Percentiles rank a stretch among this genome's conserved stretches.
phyloP scores from a whole-genome alignment of 1,140 invertebrate species.

The Arion vulgaris region DNA sequence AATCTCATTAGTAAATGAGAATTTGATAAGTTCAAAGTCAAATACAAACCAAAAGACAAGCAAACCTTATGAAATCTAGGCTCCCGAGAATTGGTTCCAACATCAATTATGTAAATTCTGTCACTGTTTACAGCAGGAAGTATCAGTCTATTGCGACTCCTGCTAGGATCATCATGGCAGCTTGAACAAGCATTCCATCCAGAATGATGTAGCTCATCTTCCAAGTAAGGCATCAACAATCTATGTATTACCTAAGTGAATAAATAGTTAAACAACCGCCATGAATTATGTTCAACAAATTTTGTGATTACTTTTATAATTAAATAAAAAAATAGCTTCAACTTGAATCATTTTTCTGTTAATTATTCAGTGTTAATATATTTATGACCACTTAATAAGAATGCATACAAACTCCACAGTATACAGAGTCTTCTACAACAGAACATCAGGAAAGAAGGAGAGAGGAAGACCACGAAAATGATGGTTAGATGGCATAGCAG shows the following conservation, averaged over 20 bases:
- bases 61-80: slow-evolving; percentile 79
- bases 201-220: slow-evolving; percentile 94
- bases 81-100: slow-evolving; percentile 79
- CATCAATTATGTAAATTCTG: slow-evolving; percentile 90
- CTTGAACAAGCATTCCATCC: slow-evolving; percentile 98
- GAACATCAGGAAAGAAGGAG: no score
- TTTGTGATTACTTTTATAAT: background rate
- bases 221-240: slow-evolving; percentile 82
- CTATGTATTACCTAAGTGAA: slow-evolving; percentile 86
- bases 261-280: background rate
- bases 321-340: background rate
- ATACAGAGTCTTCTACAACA: no score
- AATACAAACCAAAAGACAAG: background rate
- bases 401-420: no score
- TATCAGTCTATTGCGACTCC: slow-evolving; percentile 84
- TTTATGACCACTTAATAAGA: no score
- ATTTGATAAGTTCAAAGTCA: background rate
- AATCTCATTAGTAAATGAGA: no score
- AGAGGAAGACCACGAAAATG: no score
- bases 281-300: background rate
- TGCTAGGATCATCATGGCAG: slow-evolving; percentile 80
- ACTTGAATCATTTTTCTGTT: no score
- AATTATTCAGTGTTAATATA: no score
- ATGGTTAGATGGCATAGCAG: no score
- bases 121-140: slow-evolving; percentile 87